Conservation (phyloP, 2,797 vertebrate genomes). For the Potorous gilbertii region DNA sequence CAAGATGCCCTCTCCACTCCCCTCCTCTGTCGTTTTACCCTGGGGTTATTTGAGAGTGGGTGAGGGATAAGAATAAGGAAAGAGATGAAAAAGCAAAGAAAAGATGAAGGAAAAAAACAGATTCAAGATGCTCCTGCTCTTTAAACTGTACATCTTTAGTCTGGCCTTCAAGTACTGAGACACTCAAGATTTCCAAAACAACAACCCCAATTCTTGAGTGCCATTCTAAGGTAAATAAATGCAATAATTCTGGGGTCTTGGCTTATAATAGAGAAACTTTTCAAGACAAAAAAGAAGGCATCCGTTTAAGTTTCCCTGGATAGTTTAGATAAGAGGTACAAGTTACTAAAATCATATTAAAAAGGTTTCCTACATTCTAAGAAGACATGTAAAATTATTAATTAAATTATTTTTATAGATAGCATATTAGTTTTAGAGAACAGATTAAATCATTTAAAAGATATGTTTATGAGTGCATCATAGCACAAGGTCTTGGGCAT, state of each 20-base stretch:
- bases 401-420: neutral
- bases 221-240: constrained; percentile 2
- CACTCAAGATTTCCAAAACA: constrained; percentile 41
- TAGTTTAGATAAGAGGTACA: constrained; percentile 4
- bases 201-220: neutral
- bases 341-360: neutral
- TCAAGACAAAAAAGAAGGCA: constrained; percentile 10
- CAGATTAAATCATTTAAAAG: neutral
- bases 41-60: neutral
- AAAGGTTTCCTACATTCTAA: constrained; percentile 17
- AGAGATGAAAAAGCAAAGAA: constrained; percentile 4
- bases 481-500: neutral
- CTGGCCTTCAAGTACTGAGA: neutral
- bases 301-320: neutral
- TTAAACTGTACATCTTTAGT: neutral
- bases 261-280: constrained; percentile 1
- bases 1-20: neutral
- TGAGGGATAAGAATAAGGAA: neutral
- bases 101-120: neutral
- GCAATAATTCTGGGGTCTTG: constrained; percentile 2
- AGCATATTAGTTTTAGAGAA: neutral
- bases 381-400: constrained; percentile 14
- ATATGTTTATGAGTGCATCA: neutral
- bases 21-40: neutral
- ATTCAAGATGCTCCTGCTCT: neutral